These are phyloP conservation scores for Sardina pilchardus DNA, from an alignment of 2,113 vertebrate genomes.

Conservation along the genomic window DNA sequence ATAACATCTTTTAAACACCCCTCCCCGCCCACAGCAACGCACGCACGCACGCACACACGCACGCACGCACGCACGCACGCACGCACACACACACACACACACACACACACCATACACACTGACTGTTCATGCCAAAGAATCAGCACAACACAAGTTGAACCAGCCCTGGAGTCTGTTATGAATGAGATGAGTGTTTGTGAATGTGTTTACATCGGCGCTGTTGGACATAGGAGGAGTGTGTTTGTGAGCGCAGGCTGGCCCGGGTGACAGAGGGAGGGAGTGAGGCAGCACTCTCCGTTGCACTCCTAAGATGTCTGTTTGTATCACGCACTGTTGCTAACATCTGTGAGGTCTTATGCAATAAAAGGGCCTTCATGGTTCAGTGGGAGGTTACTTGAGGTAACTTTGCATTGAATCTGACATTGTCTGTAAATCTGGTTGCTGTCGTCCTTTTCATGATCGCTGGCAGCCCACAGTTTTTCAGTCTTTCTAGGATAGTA, in stretches of 20 bases:
- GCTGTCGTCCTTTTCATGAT: neutral
- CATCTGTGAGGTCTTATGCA: neutral
- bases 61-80: too few relatives aligned
- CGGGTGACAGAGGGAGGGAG: neutral
- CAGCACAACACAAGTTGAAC: too few relatives aligned
- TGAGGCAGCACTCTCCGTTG: neutral
- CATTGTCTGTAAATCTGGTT: neutral
- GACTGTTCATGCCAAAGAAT: too few relatives aligned
- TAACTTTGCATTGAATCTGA: neutral
- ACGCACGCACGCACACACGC: too few relatives aligned
- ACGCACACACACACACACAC: too few relatives aligned
- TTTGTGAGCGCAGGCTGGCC: too few relatives aligned
- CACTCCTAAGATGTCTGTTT: neutral
- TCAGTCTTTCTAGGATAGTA: neutral
- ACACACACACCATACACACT: too few relatives aligned
- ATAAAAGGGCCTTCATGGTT: neutral
- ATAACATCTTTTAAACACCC: too few relatives aligned
- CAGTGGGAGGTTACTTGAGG: neutral
- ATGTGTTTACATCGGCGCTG: neutral
- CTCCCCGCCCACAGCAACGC: too few relatives aligned
- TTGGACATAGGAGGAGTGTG: too few relatives aligned
- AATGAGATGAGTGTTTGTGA: neutral
- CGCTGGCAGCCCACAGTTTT: neutral
- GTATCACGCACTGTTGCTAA: neutral
- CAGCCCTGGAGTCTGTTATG: too few relatives aligned